Percentiles rank a stretch among this genome's conserved stretches.
phyloP scores from a whole-genome alignment of 2,113 vertebrate species.

The Bos indicus region DNA sequence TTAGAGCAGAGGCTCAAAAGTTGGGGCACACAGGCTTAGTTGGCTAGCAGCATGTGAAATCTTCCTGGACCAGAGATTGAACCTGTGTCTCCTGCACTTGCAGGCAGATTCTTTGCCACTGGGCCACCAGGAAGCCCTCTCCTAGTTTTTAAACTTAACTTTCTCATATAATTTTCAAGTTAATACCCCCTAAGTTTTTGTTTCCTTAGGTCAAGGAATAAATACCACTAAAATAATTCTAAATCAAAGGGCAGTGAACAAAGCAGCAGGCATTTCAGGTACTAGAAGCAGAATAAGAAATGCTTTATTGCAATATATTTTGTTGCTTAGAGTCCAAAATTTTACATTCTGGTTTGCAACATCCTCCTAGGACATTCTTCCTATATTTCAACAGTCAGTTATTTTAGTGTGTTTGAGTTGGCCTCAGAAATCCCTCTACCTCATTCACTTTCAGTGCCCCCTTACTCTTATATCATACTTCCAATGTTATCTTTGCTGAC shows the following conservation, averaged over 20 bases:
- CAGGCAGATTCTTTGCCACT: neutral
- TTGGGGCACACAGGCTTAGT: neutral
- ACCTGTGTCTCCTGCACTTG: rapidly evolving
- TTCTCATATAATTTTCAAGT: neutral
- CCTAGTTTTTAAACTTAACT: slow-evolving; percentile 21
- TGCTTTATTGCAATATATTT: neutral
- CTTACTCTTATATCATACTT: neutral
- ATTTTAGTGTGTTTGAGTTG: neutral
- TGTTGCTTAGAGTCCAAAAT: neutral
- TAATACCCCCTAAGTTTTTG: neutral
- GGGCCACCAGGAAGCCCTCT: neutral
- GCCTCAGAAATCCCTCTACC: neutral
- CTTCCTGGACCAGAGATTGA: neutral
- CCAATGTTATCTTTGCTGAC: neutral
- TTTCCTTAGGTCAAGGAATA: neutral
- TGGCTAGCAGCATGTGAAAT: neutral
- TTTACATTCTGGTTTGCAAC: neutral
- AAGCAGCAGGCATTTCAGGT: neutral
- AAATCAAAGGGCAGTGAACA: neutral
- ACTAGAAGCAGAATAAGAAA: neutral
- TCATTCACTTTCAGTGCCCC: neutral
- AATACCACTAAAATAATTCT: neutral
- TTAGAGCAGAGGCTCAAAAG: neutral
- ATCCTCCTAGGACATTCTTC: neutral
- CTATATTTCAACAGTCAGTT: neutral